Conservation (phyloP, 2,888 invertebrate genomes). For the Coelopa pilipes region DNA sequence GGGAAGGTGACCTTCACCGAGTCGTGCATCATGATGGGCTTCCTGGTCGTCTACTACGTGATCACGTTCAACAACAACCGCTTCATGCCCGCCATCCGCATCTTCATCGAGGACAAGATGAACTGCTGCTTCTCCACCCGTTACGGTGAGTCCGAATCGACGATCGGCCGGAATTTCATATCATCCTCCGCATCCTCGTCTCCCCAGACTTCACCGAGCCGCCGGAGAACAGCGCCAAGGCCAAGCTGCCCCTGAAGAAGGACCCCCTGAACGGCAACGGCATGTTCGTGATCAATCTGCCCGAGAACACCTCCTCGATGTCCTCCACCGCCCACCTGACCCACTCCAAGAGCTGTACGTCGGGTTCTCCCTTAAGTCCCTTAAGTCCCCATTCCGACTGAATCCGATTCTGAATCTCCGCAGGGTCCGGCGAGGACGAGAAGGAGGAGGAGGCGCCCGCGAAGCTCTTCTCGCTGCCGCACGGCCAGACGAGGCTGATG, state of each 20-base stretch:
- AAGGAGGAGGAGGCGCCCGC: slow-evolving; percentile 46
- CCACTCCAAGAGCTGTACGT: slow-evolving; percentile 58
- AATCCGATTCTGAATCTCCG: background rate
- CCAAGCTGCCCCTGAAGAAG: slow-evolving; percentile 62
- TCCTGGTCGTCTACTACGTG: slow-evolving; percentile 81
- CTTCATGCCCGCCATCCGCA: slow-evolving; percentile 66
- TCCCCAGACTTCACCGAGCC: slow-evolving; percentile 66
- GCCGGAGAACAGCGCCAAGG: slow-evolving; percentile 64
- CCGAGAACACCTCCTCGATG: slow-evolving; percentile 61
- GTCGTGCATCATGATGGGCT: slow-evolving; percentile 75
- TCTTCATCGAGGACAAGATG: slow-evolving; percentile 64
- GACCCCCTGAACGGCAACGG: slow-evolving; percentile 62
- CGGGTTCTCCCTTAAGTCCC: background rate
- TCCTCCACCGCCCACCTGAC: slow-evolving; percentile 60
- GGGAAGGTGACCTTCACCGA: slow-evolving; percentile 83
- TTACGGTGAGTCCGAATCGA: slow-evolving; percentile 55
- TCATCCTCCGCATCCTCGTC: too few relatives aligned
- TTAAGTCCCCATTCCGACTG: background rate
- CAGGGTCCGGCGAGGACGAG: slow-evolving; percentile 55
- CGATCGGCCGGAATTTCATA: background rate
- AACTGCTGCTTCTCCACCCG: slow-evolving; percentile 65
- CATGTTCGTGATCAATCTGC: slow-evolving; percentile 60
- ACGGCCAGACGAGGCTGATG: slow-evolving; percentile 50
- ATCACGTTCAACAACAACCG: slow-evolving; percentile 77
- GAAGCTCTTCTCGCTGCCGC: slow-evolving; percentile 69